Evolutionary conservation across 37 sponge, comb jelly and placozoan genomes (phyloP), one percentile per base, ranked within the genome.

Genomic region (Crambe crambe): DNA sequence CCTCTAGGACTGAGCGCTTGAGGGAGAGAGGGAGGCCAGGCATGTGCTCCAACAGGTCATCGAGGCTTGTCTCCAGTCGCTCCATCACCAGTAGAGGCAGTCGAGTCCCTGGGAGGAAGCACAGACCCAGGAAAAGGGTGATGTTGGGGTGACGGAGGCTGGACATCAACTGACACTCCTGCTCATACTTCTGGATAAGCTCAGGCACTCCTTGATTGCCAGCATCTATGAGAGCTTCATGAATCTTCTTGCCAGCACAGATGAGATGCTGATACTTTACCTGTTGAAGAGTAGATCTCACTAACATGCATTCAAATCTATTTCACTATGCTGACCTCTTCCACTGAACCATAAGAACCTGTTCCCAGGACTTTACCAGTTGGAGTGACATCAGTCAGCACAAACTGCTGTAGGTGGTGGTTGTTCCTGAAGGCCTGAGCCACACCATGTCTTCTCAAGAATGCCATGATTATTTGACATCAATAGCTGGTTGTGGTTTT

Each of bases 31-130:
- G 59, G 4, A 58, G 59, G 20, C 25, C 59, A 18, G 59, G 59
- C 6, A 58, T 26, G 25, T 12, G 4, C 17, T 58, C 18, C 21
- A 58, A 12, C 21, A 58, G 20, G 59, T 18, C 59, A 58, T 58
- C 59, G 2, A 58, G 59, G 21, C 59, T 58, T 26, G 25, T 58
- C 59, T 58, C 59, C 59, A 58, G 59, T 58, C 4, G 59, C 59
- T 58, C 59, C 59, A 58, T 58, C 18, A 58, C 59, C 59, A 58
- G 59, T 3, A 58, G 59, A 58, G 59, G 59, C 20, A 58, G 59
- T n/a, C n/a, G n/a, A n/a, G n/a, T n/a, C n/a, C n/a, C n/a, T n/a
- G n/a, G n/a, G n/a, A n/a, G n/a, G n/a, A n/a, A n/a, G n/a, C n/a
- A n/a, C n/a, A n/a, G n/a, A n/a, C n/a, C n/a, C n/a, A n/a, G n/a